Evolutionary conservation across 1,140 invertebrate species (phyloP), one percentile per base, ranked within the genome.

Genomic region (Magallana gigas): DNA sequence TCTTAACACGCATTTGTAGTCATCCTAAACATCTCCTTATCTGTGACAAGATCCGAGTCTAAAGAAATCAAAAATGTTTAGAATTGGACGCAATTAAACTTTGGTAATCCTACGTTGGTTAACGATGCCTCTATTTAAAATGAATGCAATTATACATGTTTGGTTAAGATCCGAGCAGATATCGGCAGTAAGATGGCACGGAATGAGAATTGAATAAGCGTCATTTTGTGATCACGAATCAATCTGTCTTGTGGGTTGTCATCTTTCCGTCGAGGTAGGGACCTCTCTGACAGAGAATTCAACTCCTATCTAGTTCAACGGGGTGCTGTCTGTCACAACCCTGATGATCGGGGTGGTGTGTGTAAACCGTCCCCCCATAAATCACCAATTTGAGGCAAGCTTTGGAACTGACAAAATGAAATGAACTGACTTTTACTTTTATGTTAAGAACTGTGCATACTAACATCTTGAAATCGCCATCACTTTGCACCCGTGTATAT

Each of bases 11-110:
- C 68, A 71, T 71, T 23, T 71, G 36, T 23, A 71, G 68, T 23
- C 68, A 71, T 71, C 68, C 68, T 29, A 71, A 71, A 71, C 68
- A 71, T 71, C 68, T 36, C 18, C 68, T 71, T 29, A 71, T 71
- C 68, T 71, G 68, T 71, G 68, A 23, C 68, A 71, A 71, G 68
- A 71, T 71, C 68, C 68, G 8, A 71, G 23, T 71, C 68, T 71
- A 71, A 71, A 71, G 68, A 71, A 71, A 71, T 71, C 18, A 71
- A 71, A 71, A 71, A 71, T 71, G 68, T 71, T 71, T 71, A 71
- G 68, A 71, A 71, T 23, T 71, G 68, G 23, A 71, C 68, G 68
- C 68, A 71, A 71, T 71, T 71, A 71, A 71, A 71, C 68, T 71
- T 71, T 11, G 68, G 68, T 29, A 71, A 11, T 71, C 18, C 68